phyloP scores from a whole-genome alignment of 2,797 vertebrate genomes.

The Babyrousa celebensis region DNA sequence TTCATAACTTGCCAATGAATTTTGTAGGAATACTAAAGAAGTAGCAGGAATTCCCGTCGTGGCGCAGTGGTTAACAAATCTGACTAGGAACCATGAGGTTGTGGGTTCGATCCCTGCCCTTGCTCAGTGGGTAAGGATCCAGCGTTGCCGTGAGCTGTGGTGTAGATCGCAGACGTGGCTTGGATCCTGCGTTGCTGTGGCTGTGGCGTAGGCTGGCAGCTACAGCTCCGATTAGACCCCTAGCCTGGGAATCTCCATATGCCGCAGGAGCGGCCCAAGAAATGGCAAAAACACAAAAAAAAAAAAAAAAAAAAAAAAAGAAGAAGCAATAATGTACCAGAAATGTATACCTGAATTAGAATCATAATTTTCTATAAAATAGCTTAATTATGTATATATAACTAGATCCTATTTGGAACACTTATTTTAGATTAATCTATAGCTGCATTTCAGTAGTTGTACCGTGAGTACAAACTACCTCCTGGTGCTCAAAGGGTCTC shows the following conservation, averaged over 20 bases:
- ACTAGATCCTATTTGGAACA: constrained; percentile 64
- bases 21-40: constrained; percentile 68
- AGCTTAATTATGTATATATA: constrained; percentile 69
- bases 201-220: no score
- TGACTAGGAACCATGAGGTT: no score
- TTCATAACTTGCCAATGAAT: constrained; percentile 64
- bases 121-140: no score
- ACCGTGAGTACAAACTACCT: neutral
- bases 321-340: constrained; percentile 63
- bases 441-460: constrained; percentile 66
- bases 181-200: no score
- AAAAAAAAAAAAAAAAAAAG: neutral
- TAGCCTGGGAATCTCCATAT: no score
- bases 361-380: constrained; percentile 74
- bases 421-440: constrained; percentile 60
- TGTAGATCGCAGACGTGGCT: no score
- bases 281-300: no score
- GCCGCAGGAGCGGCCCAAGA: no score
- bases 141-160: no score
- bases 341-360: constrained; percentile 66
- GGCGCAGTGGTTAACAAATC: no score
- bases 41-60: neutral
- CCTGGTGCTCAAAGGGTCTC: neutral
- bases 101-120: no score
- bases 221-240: no score